Evolutionary conservation across 2,113 vertebrate genomes (phyloP), one percentile per base, ranked within the genome.

Genomic region (Jaculus jaculus): DNA sequence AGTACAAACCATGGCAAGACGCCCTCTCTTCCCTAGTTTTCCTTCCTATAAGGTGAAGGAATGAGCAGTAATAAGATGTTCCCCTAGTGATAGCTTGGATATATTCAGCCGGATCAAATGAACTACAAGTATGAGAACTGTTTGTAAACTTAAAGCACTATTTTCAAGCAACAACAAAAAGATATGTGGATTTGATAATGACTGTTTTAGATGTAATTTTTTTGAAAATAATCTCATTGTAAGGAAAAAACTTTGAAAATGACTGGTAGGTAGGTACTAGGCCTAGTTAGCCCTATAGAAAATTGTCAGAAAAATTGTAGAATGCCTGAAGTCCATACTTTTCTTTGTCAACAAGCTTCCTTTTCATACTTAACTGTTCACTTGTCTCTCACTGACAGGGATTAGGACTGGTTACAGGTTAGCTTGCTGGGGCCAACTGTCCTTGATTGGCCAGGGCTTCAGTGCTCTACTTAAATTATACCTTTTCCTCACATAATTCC

Each of bases 231-330:
- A 78, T 83, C 34, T 68, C 7, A 42, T 87, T 93, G 71, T 83
- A 30, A 89, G 60, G 23, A 75, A 66, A 66, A 82, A 93, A 84
- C 12, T 80, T 89, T 26, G 13, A 85, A 93, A 82, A 69, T 87
- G 18, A 47, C 78, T 87, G 54, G 54, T 60, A 63, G 54, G 54
- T 60, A 63, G 74, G 32, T 66, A 73, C 42, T 60, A 92, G 61
- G 26, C 74, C 66, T 90, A 32, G 4, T 9, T 80, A 91, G 11
- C 69, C 10, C 28, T 60, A 34, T 39, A 39, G 84, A 92, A 89
- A 28, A 3, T 51, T 74, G 26, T 69, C 32, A 84, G 42, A 73
- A 86, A 77, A 83, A 92, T 32, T 75, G 28, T 75, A 8, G 26
- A 60, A 30, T 37, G 84, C 34, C 34, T 65, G 17, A 85, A 58